Percentiles rank a stretch among this genome's conserved stretches.
These are phyloP conservation scores for Epizoanthus stellaris DNA, from an alignment of 92 coral and sea anemone genomes.

Conservation along the genomic window DNA sequence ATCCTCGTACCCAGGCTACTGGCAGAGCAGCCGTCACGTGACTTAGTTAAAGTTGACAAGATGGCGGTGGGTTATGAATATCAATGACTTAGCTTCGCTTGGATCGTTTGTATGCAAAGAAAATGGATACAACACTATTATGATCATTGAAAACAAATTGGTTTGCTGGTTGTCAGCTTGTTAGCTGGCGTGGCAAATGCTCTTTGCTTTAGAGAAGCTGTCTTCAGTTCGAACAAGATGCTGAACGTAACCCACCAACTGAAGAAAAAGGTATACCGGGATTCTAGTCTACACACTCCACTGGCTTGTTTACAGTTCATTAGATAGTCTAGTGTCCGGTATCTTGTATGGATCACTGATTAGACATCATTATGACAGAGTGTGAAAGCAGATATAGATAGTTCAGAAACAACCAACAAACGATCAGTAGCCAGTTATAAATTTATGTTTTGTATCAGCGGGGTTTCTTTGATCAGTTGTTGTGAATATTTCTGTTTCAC, in stretches of 20 bases:
- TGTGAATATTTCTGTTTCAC: not conserved
- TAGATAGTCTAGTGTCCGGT: not conserved
- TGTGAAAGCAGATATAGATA: not conserved
- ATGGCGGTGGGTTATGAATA: slow-evolving; percentile 48
- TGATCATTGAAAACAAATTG: not conserved
- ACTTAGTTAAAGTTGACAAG: slow-evolving; percentile 32
- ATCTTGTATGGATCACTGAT: not conserved
- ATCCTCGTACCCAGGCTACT: slow-evolving; percentile 7
- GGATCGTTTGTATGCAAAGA: slow-evolving; percentile 19
- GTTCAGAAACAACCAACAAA: too few species aligned
- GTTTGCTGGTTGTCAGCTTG: not conserved
- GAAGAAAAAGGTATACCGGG: slow-evolving; percentile 82
- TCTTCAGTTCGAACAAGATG: slow-evolving; percentile 35
- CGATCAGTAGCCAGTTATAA: too few species aligned
- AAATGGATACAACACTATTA: not conserved
- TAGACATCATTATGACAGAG: not conserved
- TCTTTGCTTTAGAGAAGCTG: not conserved
- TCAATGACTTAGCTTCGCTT: slow-evolving; percentile 49
- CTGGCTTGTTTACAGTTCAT: slow-evolving; percentile 14
- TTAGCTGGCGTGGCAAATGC: not conserved
- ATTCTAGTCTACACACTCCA: too few species aligned
- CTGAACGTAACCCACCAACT: slow-evolving; percentile 91
- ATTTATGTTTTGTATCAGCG: not conserved
- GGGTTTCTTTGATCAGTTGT: not conserved
- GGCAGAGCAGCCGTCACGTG: slow-evolving; percentile 66